Evolutionary conservation across 2,113 vertebrate genomes (phyloP).

Genomic region (Bombycilla garrulus): DNA sequence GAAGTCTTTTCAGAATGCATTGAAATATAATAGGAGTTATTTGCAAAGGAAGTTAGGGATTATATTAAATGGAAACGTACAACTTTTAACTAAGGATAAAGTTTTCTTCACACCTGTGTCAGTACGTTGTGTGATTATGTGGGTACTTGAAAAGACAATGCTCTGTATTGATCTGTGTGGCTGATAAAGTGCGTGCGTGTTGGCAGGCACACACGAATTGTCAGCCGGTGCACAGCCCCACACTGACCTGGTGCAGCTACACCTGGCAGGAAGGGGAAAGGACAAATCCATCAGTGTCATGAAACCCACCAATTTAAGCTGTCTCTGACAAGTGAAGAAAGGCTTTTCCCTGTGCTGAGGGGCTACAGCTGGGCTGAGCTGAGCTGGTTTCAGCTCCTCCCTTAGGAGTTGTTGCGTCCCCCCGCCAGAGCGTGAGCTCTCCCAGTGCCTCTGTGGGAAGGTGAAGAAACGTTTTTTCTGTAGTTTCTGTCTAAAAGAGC

Average conservation of each 20-base stretch:
- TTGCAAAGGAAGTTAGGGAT: not conserved
- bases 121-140: not conserved
- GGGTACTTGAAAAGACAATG: not conserved
- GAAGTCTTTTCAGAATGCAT: not conserved
- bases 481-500: not conserved
- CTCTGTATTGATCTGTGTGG: not conserved
- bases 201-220: rapidly evolving
- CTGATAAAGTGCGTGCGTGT: not conserved
- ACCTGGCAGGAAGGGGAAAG: not conserved
- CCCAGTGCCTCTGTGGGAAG: not conserved
- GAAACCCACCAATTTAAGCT: not conserved
- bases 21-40: not conserved
- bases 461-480: not conserved
- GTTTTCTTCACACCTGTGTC: not conserved
- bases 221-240: not conserved
- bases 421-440: not conserved
- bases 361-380: not conserved
- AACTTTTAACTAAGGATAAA: not conserved
- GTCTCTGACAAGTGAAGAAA: not conserved
- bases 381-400: not conserved
- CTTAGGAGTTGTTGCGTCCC: not conserved
- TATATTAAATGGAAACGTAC: not conserved
- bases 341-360: not conserved
- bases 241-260: not conserved
- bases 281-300: not conserved